phyloP scores from a whole-genome alignment of 2,888 invertebrate species.

The Archips xylosteana region DNA sequence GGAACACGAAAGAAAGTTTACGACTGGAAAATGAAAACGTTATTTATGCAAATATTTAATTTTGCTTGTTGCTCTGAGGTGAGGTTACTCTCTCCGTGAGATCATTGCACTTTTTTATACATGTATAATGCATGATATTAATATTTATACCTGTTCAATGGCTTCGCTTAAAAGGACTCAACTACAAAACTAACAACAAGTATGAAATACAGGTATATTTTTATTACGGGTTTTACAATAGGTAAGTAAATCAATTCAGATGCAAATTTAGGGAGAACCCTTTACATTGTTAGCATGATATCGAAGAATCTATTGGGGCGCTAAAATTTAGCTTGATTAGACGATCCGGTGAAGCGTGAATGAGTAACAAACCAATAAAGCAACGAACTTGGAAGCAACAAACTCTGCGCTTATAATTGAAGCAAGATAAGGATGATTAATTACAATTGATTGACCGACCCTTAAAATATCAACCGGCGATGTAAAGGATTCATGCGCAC shows the following conservation, averaged over 20 bases:
- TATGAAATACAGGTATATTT: background rate
- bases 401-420: conserved; percentile 11
- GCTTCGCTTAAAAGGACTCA: background rate
- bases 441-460: conserved; percentile 8
- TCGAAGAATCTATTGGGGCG: conserved; percentile 3
- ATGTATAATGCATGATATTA: background rate
- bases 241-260: background rate
- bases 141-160: background rate
- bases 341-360: conserved; percentile 6
- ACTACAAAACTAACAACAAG: background rate
- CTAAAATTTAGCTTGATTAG: conserved; percentile 8
- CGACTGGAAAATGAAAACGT: conserved; percentile 21
- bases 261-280: background rate
- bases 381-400: conserved; percentile 10
- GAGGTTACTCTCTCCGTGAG: background rate
- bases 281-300: background rate
- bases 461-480: conserved; percentile 9
- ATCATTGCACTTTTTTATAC: background rate
- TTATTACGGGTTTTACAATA: background rate
- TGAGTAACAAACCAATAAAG: conserved; percentile 11
- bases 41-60: conserved; percentile 32
- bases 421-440: conserved; percentile 15
- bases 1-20: conserved; percentile 29
- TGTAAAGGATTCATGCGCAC: conserved; percentile 1
- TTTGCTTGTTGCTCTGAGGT: conserved; percentile 22